Evolutionary conservation across 2,113 vertebrate species (phyloP).

Genomic region (Coregonus clupeaformis): DNA sequence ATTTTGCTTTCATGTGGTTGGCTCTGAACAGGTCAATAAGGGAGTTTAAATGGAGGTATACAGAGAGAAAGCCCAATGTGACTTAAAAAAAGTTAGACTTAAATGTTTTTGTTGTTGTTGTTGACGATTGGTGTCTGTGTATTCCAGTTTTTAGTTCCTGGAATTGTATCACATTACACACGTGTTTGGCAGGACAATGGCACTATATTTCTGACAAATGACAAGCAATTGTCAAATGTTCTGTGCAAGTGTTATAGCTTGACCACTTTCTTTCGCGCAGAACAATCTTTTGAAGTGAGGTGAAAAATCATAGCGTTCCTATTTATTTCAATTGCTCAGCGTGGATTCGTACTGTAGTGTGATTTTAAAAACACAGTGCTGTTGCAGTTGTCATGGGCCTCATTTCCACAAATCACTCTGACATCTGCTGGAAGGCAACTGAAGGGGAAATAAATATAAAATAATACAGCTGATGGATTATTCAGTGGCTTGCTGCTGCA

Average conservation of each 20-base stretch:
- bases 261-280: background rate
- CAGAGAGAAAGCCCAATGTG: conserved; percentile 1
- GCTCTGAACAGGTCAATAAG: conserved; percentile 16
- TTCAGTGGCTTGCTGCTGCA: background rate
- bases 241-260: background rate
- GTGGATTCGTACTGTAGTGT: conserved; percentile 14
- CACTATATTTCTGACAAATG: background rate
- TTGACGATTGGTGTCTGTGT: background rate
- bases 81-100: conserved; percentile 2
- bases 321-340: background rate
- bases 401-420: conserved; percentile 23
- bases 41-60: conserved; percentile 3
- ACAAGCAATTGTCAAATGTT: background rate
- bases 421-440: conserved; percentile 21
- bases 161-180: background rate
- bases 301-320: background rate
- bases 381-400: conserved; percentile 6
- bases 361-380: conserved; percentile 25
- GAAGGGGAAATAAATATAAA: conserved; percentile 17
- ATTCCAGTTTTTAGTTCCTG: background rate
- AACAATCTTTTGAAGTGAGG: background rate
- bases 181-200: background rate
- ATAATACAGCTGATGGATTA: conserved; percentile 36
- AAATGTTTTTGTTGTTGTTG: background rate
- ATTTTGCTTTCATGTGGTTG: conserved; percentile 21